Evolutionary conservation across 1,140 invertebrate species (phyloP).

Genomic region (Propsilocerus akamusi): DNA sequence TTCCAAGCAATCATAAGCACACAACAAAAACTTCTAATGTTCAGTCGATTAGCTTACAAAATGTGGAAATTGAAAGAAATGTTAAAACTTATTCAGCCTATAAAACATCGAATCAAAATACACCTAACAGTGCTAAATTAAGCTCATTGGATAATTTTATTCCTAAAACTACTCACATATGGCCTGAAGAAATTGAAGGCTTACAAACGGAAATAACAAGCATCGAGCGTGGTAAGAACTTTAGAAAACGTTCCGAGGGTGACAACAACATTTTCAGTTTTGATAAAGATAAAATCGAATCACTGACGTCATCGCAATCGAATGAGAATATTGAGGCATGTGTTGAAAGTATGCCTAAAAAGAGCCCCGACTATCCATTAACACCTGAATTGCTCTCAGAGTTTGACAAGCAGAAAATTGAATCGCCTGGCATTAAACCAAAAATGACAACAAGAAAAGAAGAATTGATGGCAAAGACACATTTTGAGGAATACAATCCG

Average conservation of each 20-base stretch:
- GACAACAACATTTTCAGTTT: constrained; percentile 44
- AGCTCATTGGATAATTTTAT: constrained; percentile 8
- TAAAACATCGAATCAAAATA: constrained; percentile 9
- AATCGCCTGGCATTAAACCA: constrained; percentile 13
- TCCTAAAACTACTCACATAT: constrained; percentile 28
- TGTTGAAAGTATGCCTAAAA: constrained; percentile 19
- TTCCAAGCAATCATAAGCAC: constrained; percentile 32
- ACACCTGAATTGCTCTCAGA: constrained; percentile 33
- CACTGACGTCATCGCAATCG: constrained; percentile 33
- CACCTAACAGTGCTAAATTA: constrained; percentile 10
- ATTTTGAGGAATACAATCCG: constrained; percentile 40
- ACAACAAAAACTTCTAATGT: constrained; percentile 35
- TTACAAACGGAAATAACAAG: constrained; percentile 29
- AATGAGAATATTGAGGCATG: constrained; percentile 25
- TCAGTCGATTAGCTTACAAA: constrained; percentile 41
- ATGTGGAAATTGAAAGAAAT: constrained; percentile 43
- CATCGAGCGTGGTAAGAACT: not conserved
- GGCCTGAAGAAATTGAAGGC: constrained; percentile 32
- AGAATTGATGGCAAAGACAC: constrained; percentile 38
- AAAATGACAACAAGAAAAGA: constrained; percentile 36
- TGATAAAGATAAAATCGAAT: constrained; percentile 46
- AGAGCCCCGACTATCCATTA: constrained; percentile 21
- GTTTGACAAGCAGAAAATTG: constrained; percentile 32
- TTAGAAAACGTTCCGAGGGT: constrained; percentile 27
- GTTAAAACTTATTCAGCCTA: constrained; percentile 24